Percentiles rank a stretch among this genome's conserved stretches.
Conservation (phyloP, 2,888 invertebrate genomes). For the Xestia rhomboidea region DNA sequence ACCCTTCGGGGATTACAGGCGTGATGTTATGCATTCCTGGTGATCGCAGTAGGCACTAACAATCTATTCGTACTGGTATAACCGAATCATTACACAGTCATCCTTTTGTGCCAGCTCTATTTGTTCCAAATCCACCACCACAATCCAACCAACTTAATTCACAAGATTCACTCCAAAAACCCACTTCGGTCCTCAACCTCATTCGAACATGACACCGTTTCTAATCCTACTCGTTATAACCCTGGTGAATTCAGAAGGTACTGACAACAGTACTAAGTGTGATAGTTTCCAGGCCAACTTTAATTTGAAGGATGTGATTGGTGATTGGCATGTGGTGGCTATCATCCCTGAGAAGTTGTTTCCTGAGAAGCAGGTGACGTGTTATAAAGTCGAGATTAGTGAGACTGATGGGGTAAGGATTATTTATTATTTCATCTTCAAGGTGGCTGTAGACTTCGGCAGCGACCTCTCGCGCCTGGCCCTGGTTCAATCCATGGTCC, state of each 20-base stretch:
- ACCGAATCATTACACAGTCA: too few relatives aligned
- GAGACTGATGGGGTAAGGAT: constrained; percentile 83
- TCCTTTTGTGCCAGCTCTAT: constrained; percentile 59
- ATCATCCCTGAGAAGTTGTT: constrained; percentile 83
- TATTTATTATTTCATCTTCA: not conserved
- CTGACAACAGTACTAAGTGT: constrained; percentile 71
- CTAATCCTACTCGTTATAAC: constrained; percentile 63
- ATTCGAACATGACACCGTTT: constrained; percentile 68
- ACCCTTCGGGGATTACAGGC: too few relatives aligned
- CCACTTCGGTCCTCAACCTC: constrained; percentile 32
- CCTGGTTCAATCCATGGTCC: too few relatives aligned
- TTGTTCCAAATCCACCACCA: constrained; percentile 37
- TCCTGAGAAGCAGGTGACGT: constrained; percentile 79
- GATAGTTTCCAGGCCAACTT: constrained; percentile 80
- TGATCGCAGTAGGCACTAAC: too few relatives aligned
- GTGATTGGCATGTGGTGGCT: constrained; percentile 83
- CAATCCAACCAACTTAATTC: constrained; percentile 18
- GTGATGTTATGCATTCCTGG: too few relatives aligned
- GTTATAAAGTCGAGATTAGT: constrained; percentile 83
- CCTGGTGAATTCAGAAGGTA: constrained; percentile 66
- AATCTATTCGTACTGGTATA: too few relatives aligned
- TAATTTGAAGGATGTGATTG: constrained; percentile 76
- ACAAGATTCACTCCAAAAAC: constrained; percentile 50
- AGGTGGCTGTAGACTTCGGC: too few relatives aligned
- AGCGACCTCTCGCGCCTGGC: too few relatives aligned